Evolutionary conservation across 2,113 vertebrate species (phyloP).

Genomic region (Micronycteris hirsuta): DNA sequence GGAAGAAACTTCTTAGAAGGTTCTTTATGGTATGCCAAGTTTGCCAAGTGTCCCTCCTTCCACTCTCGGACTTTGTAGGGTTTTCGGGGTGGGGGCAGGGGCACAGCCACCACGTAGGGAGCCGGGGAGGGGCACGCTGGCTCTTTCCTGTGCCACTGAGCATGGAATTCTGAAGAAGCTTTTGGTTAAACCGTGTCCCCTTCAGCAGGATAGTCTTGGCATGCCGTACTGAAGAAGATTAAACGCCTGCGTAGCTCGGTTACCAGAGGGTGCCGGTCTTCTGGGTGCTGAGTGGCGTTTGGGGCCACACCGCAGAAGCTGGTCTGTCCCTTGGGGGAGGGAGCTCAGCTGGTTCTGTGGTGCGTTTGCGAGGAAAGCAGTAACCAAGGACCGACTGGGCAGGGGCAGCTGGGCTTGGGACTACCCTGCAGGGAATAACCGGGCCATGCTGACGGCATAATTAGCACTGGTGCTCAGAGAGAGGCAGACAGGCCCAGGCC

Average conservation of each 20-base stretch:
- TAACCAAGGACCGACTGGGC: not conserved
- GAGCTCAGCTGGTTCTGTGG: not conserved
- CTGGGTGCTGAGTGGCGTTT: not conserved
- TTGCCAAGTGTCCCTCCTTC: not conserved
- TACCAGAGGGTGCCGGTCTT: not conserved
- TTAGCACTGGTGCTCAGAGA: slow-evolving; percentile 34
- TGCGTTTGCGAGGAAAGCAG: not conserved
- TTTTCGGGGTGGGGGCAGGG: accelerated
- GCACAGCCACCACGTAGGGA: not conserved
- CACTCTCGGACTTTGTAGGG: not conserved
- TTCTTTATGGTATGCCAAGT: not conserved
- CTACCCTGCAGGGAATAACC: slow-evolving; percentile 11
- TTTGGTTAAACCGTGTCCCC: not conserved
- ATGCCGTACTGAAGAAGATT: not conserved
- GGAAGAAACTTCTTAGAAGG: not conserved
- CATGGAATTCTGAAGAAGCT: not conserved
- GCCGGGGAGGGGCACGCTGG: not conserved
- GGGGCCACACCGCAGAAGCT: not conserved
- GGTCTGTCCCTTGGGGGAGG: not conserved
- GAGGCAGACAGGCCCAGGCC: slow-evolving; percentile 50
- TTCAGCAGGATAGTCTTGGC: not conserved
- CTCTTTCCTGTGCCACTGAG: not conserved
- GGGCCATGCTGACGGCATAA: not conserved
- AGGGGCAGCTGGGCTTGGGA: slow-evolving; percentile 23
- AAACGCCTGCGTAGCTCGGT: not conserved